Evolutionary conservation across 2,113 vertebrate species (phyloP).

Genomic region (Leucosticte australis): DNA sequence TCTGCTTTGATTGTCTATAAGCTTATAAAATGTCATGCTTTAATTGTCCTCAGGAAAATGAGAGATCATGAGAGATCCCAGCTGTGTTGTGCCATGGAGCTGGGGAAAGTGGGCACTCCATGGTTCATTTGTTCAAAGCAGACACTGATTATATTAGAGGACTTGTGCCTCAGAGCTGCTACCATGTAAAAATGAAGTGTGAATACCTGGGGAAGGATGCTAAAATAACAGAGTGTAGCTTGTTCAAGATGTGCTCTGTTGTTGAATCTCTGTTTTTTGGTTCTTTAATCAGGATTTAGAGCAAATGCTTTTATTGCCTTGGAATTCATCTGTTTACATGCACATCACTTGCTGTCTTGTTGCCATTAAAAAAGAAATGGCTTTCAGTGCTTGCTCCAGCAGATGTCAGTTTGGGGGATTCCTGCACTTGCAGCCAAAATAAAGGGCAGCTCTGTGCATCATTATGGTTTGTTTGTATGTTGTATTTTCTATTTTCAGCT

Average conservation of each 20-base stretch:
- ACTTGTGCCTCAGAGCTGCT: not conserved
- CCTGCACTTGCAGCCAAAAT: not conserved
- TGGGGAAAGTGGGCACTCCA: not conserved
- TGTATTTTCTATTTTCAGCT: not conserved
- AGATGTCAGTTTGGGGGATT: not conserved
- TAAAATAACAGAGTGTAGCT: not conserved
- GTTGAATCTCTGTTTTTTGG: not conserved
- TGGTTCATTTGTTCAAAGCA: not conserved
- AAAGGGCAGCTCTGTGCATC: not conserved
- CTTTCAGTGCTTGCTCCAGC: not conserved
- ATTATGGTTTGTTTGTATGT: not conserved
- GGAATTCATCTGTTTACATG: not conserved
- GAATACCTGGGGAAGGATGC: not conserved
- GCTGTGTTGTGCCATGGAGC: not conserved
- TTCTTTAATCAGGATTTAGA: not conserved
- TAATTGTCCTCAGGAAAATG: not conserved
- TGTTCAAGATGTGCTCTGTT: not conserved
- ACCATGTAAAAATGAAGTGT: not conserved
- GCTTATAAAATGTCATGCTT: accelerated
- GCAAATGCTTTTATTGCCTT: not conserved
- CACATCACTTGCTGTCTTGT: not conserved
- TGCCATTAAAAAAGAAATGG: not conserved
- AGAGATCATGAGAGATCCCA: not conserved
- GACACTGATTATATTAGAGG: not conserved
- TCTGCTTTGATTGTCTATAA: not conserved